Conservation (phyloP, 2,113 vertebrate species). For the Mustela nigripes region DNA sequence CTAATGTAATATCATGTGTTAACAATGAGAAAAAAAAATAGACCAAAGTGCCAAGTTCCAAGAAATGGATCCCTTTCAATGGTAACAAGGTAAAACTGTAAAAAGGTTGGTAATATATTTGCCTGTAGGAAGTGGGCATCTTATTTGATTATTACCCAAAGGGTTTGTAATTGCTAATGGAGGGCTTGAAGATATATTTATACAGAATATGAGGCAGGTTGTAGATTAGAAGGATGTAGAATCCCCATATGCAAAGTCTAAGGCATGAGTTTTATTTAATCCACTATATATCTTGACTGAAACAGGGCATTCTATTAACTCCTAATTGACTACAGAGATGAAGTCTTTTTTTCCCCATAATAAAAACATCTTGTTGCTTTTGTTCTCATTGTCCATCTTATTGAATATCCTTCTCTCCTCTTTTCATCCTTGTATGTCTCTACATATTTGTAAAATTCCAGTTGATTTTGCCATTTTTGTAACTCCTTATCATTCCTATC, state of each 20-base stretch:
- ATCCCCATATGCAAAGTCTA: background rate
- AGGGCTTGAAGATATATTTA: background rate
- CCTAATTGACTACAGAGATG: background rate
- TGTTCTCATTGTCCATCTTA: background rate
- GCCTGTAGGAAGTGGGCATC: background rate
- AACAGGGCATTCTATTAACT: background rate
- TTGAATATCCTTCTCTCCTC: background rate
- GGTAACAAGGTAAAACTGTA: background rate
- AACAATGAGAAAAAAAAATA: background rate
- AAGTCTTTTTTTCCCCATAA: background rate
- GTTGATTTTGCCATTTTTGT: background rate
- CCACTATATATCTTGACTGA: background rate
- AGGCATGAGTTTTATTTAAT: background rate
- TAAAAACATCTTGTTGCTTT: background rate
- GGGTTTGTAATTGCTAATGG: background rate
- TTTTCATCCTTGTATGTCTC: background rate
- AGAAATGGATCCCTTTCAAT: constrained; percentile 77
- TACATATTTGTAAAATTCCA: background rate
- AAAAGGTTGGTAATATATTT: background rate
- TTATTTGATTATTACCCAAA: background rate
- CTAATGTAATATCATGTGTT: background rate
- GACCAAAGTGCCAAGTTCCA: background rate
- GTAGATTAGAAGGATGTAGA: background rate
- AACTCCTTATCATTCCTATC: background rate
- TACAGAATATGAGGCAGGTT: background rate